Evolutionary conservation across 1,140 invertebrate genomes (phyloP), one percentile per base, ranked within the genome.

Genomic region (Euborellia annulipes): DNA sequence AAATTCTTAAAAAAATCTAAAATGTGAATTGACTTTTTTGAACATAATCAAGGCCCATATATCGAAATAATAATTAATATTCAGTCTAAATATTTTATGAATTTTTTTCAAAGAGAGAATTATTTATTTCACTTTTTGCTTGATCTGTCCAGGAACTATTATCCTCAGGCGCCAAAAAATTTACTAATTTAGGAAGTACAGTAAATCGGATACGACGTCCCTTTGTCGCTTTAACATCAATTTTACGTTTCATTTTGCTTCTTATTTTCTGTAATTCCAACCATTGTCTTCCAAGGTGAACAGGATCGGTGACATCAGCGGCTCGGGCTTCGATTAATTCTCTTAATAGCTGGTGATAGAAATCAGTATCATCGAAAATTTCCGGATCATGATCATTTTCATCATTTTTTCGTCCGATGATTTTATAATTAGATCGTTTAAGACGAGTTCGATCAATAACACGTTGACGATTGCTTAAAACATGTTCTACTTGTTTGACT

Each of bases 351-450:
- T 91, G 84, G 63, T 95, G 89, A 67, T 97, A 97, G 61, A 96
- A 98, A 62, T 98, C 93, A 61, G 83, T 83, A 62, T 98, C 93
- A 62, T 97, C 91, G 68, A 88, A 98, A 57, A 95, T 85, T 68
- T 98, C 86, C 0, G 64, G 47, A 62, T 89, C 80, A 51, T 78
- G 76, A 52, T 82, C 76, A 52, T 18, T 65, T 62, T 55, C 65
- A 64, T 16, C 62, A n/a, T 46, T 59, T 37, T 62, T 52, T 54
- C 75, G 71, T 2, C 85, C 85, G 19, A 87, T 54, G 41, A 85
- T 76, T 41, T 73, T 62, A 58, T 85, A 89, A 38, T 78, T 70
- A 0, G 77, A 78, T 51, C 88, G 65, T 55, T 84, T 83, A 2
- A 82, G 60, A 56, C 85, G 85, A n/a, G 88, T 92, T 55, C 79